Base-by-base conservation (phyloP, 2,797 vertebrate genomes). In the Brachyalestes nurse region DNA sequence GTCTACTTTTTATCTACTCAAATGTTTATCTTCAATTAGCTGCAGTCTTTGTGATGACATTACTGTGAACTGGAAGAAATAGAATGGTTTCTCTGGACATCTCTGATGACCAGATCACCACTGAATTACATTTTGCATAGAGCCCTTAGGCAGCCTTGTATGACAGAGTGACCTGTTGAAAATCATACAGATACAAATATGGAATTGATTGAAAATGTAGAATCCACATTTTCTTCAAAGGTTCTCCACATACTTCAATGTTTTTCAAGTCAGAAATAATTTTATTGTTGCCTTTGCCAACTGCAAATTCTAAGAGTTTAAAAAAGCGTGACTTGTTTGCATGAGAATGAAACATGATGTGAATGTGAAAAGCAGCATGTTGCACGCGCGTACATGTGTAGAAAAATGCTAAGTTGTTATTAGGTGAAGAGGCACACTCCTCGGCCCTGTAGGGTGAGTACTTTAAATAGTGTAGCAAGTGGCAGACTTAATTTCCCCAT, bases 401-500 rank as follows among this genome's bases (percentile, higher is more conserved):
- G 47, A 69, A 71, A 42, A 34, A 40, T 21, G 19, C 12, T 42
- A 64, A 42, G 47, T 51, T 72, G 60, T 82, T 73, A 93, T 92
- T 92, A 88, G 89, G 89, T 88, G 91, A 91, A 90, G 87, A 87
- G 87, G 91, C 86, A 78, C 67, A 83, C 86, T 87, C 85, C 89
- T 67, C 66, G 42, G 72, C 94, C 91, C 87, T 84, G 67, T 76
- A 19, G 93, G 93, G 91, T 87, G 86, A 89, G 89, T 82, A 91
- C 90, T 94, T 94, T 93, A 91, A 94, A 92, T 92, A 94, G 89
- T 91, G 91, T 92, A 93, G 92, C 92, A 92, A 93, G 82, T 90
- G 40, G 85, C 80, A 91, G 83, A 76, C 89, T 93, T 84, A 87
- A 93, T 95, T 94, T 92, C 84, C 84, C 88, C 88, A 92, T 92